Evolutionary conservation across 2,797 vertebrate species (phyloP), one percentile per base, ranked within the genome.

Genomic region (Melanotaenia pygmaea): DNA sequence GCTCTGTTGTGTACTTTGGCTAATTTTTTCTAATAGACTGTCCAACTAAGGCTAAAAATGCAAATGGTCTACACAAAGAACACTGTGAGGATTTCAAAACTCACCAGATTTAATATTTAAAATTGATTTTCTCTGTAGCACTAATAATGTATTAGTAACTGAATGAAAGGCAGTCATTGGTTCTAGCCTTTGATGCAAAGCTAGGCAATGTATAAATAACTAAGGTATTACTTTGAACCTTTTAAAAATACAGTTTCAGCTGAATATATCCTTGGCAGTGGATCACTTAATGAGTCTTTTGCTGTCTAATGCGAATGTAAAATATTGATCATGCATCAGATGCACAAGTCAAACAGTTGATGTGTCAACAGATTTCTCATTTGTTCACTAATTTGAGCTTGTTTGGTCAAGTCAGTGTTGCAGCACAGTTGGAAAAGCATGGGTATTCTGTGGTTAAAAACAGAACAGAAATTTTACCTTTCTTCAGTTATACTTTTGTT

Each of bases 251-350:
- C 71, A 70, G 72, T 22, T 70, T 62, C 60, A 53, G 47, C 28
- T 70, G 12, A 62, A 43, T 58, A 63, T 65, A 79, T 71, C 45
- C 32, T 77, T 88, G 87, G 89, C 88, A 90, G 86, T 88, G 77
- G 74, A 76, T 84, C 71, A 81, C 63, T 72, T 64, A 43, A 64
- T 67, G 34, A 70, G 37, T 83, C 66, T 38, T 85, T 82, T 62
- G 28, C 16, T 56, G n/a, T 81, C 67, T 63, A 73, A 51, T 45
- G 56, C 34, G 75, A 18, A 59, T 62, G 20, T 67, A 22, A 54
- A 28, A 62, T 38, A 32, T 20, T 69, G 30, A 62, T 40, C 64
- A 51, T 45, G 43, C 51, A 47, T 75, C 63, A 30, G 16, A 47
- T 78, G 40, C 45, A 65, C 64, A 16, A 50, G 61, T 58, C 9